phyloP scores from a whole-genome alignment of 2,888 invertebrate species.

The Thecophora atra region DNA sequence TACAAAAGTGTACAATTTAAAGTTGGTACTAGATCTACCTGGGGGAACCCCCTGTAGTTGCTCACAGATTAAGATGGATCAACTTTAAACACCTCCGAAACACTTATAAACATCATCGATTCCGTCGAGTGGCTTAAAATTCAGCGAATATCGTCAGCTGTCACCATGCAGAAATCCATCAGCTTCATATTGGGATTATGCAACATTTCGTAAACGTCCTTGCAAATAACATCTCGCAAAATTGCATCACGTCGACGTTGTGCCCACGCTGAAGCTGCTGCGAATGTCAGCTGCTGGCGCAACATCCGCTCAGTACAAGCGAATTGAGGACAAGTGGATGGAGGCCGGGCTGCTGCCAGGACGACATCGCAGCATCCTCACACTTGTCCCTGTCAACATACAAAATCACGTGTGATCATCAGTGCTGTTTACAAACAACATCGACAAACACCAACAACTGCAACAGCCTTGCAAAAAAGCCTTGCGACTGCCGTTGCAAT shows the following conservation, averaged over 20 bases:
- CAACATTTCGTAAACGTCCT: not conserved
- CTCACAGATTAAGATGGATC: too few relatives aligned
- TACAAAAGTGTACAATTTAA: too few relatives aligned
- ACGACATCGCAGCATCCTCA: conserved; percentile 1
- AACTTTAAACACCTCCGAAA: too few relatives aligned
- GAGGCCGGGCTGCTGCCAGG: conserved; percentile 16
- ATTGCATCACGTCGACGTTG: conserved; percentile 1
- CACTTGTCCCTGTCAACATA: conserved; percentile 5
- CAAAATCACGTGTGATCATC: conserved; percentile 21
- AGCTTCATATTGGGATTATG: too few relatives aligned
- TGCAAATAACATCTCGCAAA: not conserved
- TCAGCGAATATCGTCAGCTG: too few relatives aligned
- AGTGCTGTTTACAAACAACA: conserved; percentile 9
- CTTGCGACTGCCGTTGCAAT: conserved; percentile 5
- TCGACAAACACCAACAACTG: not conserved
- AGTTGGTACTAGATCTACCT: too few relatives aligned
- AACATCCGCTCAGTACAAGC: conserved; percentile 23
- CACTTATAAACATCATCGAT: too few relatives aligned
- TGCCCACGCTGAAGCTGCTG: not conserved
- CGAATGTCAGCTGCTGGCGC: conserved; percentile 30
- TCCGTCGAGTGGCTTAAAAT: too few relatives aligned
- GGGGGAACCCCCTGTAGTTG: too few relatives aligned
- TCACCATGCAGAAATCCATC: too few relatives aligned
- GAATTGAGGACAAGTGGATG: conserved; percentile 31
- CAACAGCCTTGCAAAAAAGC: not conserved